These are phyloP conservation scores for Calcarius ornatus DNA, from an alignment of 2,113 vertebrate genomes.

Conservation along the genomic window DNA sequence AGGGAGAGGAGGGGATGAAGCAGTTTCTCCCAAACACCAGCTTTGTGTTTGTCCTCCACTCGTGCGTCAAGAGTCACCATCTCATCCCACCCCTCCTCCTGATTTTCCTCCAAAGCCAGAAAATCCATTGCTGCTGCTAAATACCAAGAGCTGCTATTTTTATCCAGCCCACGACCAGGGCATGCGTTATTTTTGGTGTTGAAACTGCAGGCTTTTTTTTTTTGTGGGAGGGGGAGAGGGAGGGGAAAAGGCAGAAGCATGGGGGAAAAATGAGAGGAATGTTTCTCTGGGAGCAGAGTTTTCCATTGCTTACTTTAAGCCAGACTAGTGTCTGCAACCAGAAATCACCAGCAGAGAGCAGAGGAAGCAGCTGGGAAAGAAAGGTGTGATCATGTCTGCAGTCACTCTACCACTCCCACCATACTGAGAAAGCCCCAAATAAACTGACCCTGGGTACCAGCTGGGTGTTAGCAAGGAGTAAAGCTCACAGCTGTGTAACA, in stretches of 20 bases:
- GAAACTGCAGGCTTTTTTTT: constrained; percentile 21
- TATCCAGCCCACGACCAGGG: constrained; percentile 44
- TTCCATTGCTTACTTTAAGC: constrained; percentile 63
- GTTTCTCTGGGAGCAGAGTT: constrained; percentile 20
- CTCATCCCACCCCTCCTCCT: neutral
- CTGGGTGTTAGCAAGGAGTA: neutral
- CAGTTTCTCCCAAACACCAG: neutral
- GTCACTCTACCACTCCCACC: neutral
- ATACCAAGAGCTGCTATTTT: constrained; percentile 75
- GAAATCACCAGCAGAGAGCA: neutral
- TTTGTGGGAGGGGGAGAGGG: constrained; percentile 22
- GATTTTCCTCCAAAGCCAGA: constrained; percentile 22
- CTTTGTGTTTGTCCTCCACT: neutral
- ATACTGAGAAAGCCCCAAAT: neutral
- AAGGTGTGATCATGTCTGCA: neutral
- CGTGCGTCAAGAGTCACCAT: fast-evolving
- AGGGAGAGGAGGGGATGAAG: neutral
- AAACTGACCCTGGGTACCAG: neutral
- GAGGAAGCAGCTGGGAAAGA: neutral
- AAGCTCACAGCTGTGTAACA: neutral
- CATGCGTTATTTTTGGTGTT: constrained; percentile 62
- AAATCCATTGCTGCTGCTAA: constrained; percentile 43
- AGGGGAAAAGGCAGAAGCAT: neutral
- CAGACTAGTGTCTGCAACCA: neutral
- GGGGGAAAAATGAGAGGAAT: constrained; percentile 46